Evolutionary conservation across 2,113 vertebrate species (phyloP).

Genomic region (Casuarius casuarius): DNA sequence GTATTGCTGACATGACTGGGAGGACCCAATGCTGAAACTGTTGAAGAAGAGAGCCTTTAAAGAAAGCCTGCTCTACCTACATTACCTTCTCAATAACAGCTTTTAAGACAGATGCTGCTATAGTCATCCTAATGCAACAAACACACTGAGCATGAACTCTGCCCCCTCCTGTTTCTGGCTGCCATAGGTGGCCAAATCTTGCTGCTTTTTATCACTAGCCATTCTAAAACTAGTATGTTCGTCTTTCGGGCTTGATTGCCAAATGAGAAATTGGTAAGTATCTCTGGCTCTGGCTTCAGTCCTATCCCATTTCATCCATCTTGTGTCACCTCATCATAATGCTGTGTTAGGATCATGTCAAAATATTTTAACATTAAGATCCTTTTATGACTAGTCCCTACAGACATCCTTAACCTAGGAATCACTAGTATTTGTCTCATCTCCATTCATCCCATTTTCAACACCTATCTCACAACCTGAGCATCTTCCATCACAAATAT

Average conservation of each 20-base stretch:
- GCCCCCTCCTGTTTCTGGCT: not conserved
- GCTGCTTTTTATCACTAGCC: not conserved
- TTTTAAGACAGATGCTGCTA: not conserved
- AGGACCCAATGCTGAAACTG: not conserved
- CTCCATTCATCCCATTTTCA: not conserved
- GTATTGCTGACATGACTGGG: not conserved
- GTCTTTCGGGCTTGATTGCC: not conserved
- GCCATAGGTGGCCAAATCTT: not conserved
- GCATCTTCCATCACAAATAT: not conserved
- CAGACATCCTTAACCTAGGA: not conserved
- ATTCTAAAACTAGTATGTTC: not conserved
- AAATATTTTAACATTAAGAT: not conserved
- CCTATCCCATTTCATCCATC: not conserved
- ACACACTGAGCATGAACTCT: not conserved
- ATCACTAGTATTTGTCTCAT: not conserved
- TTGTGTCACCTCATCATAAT: no score
- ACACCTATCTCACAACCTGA: not conserved
- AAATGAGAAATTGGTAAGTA: not conserved
- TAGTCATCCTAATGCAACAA: not conserved
- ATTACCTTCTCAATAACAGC: not conserved
- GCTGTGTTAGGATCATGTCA: not conserved
- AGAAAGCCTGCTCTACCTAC: not conserved
- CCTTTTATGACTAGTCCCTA: not conserved
- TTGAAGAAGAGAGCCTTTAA: not conserved
- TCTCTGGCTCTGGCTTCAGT: not conserved